Evolutionary conservation across 2,113 vertebrate genomes (phyloP), one percentile per base, ranked within the genome.

Genomic region (Garra rufa): DNA sequence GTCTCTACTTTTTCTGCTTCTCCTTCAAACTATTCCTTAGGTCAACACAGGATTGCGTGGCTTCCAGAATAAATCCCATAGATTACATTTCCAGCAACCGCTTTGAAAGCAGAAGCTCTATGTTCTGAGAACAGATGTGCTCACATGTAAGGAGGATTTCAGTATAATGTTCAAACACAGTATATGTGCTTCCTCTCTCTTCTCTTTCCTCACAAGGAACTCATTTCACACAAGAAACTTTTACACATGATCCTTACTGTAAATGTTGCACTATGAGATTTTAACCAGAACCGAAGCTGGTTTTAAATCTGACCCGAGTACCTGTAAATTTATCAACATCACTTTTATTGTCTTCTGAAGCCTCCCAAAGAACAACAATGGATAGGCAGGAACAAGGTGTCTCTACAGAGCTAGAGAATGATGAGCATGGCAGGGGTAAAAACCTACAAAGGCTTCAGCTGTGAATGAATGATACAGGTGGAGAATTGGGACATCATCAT

Each of bases 401-500:
- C 70, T 38, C 79, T 46, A 73, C 76, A 85, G 71, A 44, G 50
- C 67, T 50, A 21, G 41, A 75, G 82, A 92, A 78, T 85, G 85
- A 92, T 92, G 88, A 92, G 65, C 81, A 3, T 78, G 55, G 86
- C 88, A 48, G 67, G 71, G 89, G 86, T 76, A 81, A 38, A 89
- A 86, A 55, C 6, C 0, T 83, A 80, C 88, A 91, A 85, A 84
- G 86, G 87, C 26, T 76, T 75, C 67, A 85, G 28, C 73, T 89
- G 84, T 87, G 86, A 86, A 87, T 88, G 81, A 89, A 88, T 1
- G 61, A 92, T 81, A 84, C 19, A 52, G 85, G 14, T 4, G 88
- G 90, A 92, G 90, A 94, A 93, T 82, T 91, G 88, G 90, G 85
- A 87, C 88, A 93, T 88, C 88, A 93, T 93, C 87, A 87, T 83